phyloP scores from a whole-genome alignment of 2,113 vertebrate genomes.

The Pelmatolapia mariae region DNA sequence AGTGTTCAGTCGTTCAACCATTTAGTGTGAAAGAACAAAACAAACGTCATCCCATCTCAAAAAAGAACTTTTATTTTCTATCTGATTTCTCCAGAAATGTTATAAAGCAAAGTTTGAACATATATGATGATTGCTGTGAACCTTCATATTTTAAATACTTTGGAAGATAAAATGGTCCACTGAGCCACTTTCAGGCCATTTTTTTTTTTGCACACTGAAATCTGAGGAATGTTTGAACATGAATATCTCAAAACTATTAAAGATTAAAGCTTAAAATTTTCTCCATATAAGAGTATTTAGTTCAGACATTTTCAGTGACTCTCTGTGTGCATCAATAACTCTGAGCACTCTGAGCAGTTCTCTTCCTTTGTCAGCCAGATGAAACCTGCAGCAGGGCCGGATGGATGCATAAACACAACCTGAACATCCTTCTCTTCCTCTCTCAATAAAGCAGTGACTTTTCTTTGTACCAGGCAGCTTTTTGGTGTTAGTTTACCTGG shows the following conservation, averaged over 20 bases:
- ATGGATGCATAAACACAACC: background rate
- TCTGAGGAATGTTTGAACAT: background rate
- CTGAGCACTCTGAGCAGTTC: background rate
- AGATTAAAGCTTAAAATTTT: fast-evolving
- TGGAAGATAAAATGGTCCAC: fast-evolving
- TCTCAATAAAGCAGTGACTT: fast-evolving
- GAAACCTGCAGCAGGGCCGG: background rate
- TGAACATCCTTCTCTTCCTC: background rate
- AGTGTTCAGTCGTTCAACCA: background rate
- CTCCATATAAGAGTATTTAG: background rate
- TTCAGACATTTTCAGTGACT: background rate
- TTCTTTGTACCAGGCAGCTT: background rate
- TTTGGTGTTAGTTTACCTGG: background rate
- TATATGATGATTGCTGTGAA: fast-evolving
- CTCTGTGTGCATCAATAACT: background rate
- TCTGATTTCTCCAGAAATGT: background rate
- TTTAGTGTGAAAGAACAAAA: fast-evolving
- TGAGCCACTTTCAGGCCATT: background rate
- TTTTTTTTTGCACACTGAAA: background rate
- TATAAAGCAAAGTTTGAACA: background rate
- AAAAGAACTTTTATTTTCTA: background rate
- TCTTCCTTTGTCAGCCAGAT: background rate
- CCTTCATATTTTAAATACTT: background rate
- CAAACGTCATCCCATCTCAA: background rate
- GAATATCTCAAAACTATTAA: background rate